Evolutionary conservation across 2,888 invertebrate genomes (phyloP), one percentile per base, ranked within the genome.

Genomic region (Patella ulyssiponensis): DNA sequence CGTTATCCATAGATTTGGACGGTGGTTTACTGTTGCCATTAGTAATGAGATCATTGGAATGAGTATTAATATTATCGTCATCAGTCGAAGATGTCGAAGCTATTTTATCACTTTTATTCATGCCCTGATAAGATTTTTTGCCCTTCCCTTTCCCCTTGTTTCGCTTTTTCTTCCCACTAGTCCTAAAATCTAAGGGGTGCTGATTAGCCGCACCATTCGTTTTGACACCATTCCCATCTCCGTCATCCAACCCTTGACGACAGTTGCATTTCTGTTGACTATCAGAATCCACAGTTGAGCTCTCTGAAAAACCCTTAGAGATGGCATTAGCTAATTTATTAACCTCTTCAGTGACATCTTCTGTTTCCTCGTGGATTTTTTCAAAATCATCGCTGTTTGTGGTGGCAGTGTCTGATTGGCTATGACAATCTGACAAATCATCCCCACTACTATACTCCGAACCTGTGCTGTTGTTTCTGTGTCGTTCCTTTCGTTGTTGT

Each of bases 401-500:
- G 1, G 83, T 83, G 53, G 83, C 80, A 2, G 85, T 84, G 77
- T 86, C 85, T 1, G 83, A 82, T 33, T 82, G 79, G 20, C 77
- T 82, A 44, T 75, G 75, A 53, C 77, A 80, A 12, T 77, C 23
- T 69, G 83, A 81, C n/a, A 76, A 78, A 12, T 74, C 73, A 54
- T 85, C 84, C 71, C 86, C 84, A 71, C 86, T 86, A 74, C 87
- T 87, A 75, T 85, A 81, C 54, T 86, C 87, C 5, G 86, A 85
- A 7, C 86, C 86, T 73, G 82, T 86, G 78, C 86, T 87, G 71
- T 83, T 85, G 64, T 82, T 83, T 52, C 87, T 80, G 53, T 84
- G 75, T 4, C 88, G 80, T 0, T 77, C 79, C 23, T 23, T 69
- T 44, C 79, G 71, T 64, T 83, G 74, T 58, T 75, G 44, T 76